These are phyloP conservation scores for Zaprionus tsacasi DNA, from an alignment of 1,140 invertebrate genomes.

Conservation along the genomic window DNA sequence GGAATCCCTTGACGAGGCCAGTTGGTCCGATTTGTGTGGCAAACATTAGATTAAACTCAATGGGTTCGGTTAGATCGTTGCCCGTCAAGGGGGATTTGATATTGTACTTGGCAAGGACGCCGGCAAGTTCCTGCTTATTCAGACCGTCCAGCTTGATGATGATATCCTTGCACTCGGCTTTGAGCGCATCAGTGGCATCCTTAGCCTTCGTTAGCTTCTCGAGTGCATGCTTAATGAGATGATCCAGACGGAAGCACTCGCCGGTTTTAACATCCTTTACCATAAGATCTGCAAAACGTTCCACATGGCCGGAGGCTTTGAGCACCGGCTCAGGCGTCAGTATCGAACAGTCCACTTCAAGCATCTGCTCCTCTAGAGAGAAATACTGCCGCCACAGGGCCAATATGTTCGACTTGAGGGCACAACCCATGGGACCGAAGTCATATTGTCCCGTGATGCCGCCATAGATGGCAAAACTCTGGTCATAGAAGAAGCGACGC, in stretches of 20 bases:
- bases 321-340: slow-evolving; percentile 98
- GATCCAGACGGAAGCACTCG: slow-evolving; percentile 98
- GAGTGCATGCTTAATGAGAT: slow-evolving; percentile 98
- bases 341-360: slow-evolving; percentile 99
- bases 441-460: slow-evolving; percentile 97
- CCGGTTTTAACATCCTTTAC: slow-evolving; percentile 98
- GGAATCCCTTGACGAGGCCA: slow-evolving; percentile 95
- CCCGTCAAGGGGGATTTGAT: slow-evolving; percentile 98
- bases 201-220: slow-evolving; percentile 96
- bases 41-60: slow-evolving; percentile 99
- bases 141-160: slow-evolving; percentile 94
- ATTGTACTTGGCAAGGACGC: slow-evolving; percentile 92
- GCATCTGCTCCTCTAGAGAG: slow-evolving; percentile 98
- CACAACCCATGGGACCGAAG: slow-evolving; percentile 99
- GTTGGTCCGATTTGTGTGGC: slow-evolving; percentile 98
- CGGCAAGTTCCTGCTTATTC: slow-evolving; percentile 94
- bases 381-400: slow-evolving; percentile 98
- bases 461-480: slow-evolving; percentile 99
- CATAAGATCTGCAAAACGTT: slow-evolving; percentile 99
- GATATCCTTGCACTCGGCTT: slow-evolving; percentile 92
- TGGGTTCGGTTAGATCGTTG: slow-evolving; percentile 96
- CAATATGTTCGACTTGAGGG: slow-evolving; percentile 97
- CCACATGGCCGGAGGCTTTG: slow-evolving; percentile 99
- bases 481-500: slow-evolving; percentile 98
- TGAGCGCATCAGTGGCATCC: slow-evolving; percentile 89